A percentile compares a stretch with the other conserved stretches of the same genome.
Evolutionary conservation across 2,113 vertebrate species (phyloP).

Genomic region (Spheniscus mendiculus): DNA sequence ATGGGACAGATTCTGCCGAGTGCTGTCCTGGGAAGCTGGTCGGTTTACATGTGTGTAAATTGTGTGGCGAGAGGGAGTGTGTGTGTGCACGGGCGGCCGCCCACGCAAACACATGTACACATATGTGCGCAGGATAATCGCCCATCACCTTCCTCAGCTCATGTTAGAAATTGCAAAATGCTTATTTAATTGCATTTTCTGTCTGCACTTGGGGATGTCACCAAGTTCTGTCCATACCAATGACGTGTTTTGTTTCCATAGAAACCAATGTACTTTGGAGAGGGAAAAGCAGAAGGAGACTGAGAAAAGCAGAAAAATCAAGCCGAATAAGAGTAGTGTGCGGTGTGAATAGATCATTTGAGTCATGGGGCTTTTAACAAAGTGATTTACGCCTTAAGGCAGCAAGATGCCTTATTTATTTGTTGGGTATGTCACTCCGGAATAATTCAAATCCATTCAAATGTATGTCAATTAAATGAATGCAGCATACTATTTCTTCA

Average conservation of each 20-base stretch:
- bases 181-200: not conserved
- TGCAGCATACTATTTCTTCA: not conserved
- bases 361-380: not conserved
- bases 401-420: not conserved
- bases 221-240: not conserved
- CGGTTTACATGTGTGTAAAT: not conserved
- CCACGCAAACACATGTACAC: not conserved
- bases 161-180: not conserved
- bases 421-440: not conserved
- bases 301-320: not conserved
- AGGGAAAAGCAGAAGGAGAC: not conserved
- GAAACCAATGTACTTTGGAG: slow-evolving; percentile 17
- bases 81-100: not conserved
- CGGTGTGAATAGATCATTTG: rapidly evolving
- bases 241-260: slow-evolving; percentile 44
- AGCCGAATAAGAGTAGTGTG: not conserved
- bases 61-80: not conserved
- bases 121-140: not conserved
- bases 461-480: not conserved
- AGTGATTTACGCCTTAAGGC: not conserved
- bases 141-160: not conserved
- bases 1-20: not conserved
- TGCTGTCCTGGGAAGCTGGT: not conserved
- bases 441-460: not conserved
- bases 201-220: not conserved